Percentiles rank a stretch among this genome's conserved stretches.
Conservation (phyloP, 1,140 invertebrate genomes). For the Drosophila orena region DNA sequence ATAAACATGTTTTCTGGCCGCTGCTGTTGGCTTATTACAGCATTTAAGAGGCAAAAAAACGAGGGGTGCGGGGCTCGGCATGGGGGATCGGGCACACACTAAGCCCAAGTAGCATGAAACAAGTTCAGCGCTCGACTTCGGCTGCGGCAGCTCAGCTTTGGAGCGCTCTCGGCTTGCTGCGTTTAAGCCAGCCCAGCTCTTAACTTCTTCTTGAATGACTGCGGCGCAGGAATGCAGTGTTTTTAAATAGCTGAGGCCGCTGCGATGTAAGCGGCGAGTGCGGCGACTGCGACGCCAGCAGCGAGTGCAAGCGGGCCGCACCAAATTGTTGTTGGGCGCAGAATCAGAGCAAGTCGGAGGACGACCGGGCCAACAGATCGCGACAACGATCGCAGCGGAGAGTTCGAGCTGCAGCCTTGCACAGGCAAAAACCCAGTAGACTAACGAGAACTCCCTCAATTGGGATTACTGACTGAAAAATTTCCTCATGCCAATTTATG, state of each 20-base stretch:
- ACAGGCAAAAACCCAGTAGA: not conserved
- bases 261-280: constrained; percentile 50
- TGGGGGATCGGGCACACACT: constrained; percentile 53
- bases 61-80: constrained; percentile 3
- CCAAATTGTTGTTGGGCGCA: constrained; percentile 65
- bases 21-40: constrained; percentile 74
- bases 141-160: constrained; percentile 20
- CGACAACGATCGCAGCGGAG: constrained; percentile 67
- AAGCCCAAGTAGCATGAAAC: constrained; percentile 77
- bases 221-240: constrained; percentile 76
- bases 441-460: too few relatives aligned
- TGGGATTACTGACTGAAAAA: too few relatives aligned
- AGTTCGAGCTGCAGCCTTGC: constrained; percentile 20
- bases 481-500: too few relatives aligned
- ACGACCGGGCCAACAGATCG: constrained; percentile 54
- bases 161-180: constrained; percentile 7
- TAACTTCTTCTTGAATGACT: constrained; percentile 74
- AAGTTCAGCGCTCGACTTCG: constrained; percentile 63
- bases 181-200: constrained; percentile 14
- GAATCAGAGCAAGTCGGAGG: constrained; percentile 73
- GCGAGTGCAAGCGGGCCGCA: constrained; percentile 40
- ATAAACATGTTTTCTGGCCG: constrained; percentile 74
- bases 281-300: constrained; percentile 67
- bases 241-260: constrained; percentile 72
- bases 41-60: constrained; percentile 69